A percentile compares a stretch with the other conserved stretches of the same genome.
phyloP scores from a whole-genome alignment of 2,113 vertebrate genomes.

The Myotis lucifugus region DNA sequence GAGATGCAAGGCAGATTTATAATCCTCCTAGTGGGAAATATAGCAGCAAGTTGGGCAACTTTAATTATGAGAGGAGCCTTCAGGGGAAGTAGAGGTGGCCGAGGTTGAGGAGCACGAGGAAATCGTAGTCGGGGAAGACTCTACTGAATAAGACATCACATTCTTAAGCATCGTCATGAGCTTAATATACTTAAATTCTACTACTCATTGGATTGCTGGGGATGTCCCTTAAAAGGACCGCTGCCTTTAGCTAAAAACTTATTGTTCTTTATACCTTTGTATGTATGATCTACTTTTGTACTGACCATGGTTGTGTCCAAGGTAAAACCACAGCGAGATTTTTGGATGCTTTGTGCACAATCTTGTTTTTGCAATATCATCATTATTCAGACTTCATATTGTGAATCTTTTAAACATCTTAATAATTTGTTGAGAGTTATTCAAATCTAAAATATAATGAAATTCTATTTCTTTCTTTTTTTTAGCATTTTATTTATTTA shows the following conservation, averaged over 20 bases:
- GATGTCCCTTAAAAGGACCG: conserved; percentile 85
- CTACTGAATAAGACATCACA: conserved; percentile 87
- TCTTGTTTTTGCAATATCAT: conserved; percentile 84
- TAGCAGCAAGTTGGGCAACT: conserved; percentile 94
- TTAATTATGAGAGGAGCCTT: conserved; percentile 95
- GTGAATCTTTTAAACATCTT: conserved; percentile 81
- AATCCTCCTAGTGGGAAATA: conserved; percentile 99
- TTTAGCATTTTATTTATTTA: too few species aligned
- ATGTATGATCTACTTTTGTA: conserved; percentile 92
- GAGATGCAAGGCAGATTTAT: conserved; percentile 97
- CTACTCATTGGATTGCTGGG: conserved; percentile 84
- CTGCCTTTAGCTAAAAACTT: conserved; percentile 87
- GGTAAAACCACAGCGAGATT: conserved; percentile 87
- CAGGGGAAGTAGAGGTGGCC: conserved; percentile 89
- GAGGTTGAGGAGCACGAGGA: conserved; percentile 94
- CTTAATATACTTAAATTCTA: conserved; percentile 74
- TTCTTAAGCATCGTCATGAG: conserved; percentile 72
- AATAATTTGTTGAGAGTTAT: conserved; percentile 80
- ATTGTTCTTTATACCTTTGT: conserved; percentile 91
- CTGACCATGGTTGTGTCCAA: conserved; percentile 85
- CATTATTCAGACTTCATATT: conserved; percentile 79
- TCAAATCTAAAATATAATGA: conserved; percentile 76
- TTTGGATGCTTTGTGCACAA: conserved; percentile 87
- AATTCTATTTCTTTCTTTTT: conserved; percentile 72
- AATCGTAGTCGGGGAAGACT: conserved; percentile 95